Conservation (phyloP, 2,888 invertebrate genomes). For the Lapara coniferarum region DNA sequence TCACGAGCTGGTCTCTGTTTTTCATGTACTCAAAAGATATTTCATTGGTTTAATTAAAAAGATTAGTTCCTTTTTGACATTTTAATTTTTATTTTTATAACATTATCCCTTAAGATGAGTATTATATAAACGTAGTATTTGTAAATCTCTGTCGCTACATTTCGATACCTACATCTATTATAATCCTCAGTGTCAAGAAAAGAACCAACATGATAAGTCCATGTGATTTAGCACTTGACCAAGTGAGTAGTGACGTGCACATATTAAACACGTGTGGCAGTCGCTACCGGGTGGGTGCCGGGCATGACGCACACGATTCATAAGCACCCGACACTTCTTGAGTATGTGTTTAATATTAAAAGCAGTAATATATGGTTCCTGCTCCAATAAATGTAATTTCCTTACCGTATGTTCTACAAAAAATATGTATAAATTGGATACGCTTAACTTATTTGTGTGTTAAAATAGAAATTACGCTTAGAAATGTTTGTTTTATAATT, state of each 20-base stretch:
- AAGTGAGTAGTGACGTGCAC: not conserved
- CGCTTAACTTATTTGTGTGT: constrained; percentile 75
- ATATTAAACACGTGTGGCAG: not conserved
- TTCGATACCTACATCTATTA: constrained; percentile 37
- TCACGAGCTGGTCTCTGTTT: constrained; percentile 80
- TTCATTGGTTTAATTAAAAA: constrained; percentile 53
- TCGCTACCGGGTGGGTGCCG: not conserved
- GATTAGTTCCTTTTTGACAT: constrained; percentile 60
- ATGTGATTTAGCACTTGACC: not conserved
- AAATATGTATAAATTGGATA: constrained; percentile 45
- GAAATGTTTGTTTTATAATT: constrained; percentile 73
- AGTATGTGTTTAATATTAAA: constrained; percentile 23
- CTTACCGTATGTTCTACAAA: constrained; percentile 51
- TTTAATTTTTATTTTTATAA: constrained; percentile 50
- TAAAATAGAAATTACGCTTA: constrained; percentile 80
- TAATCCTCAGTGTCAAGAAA: constrained; percentile 49
- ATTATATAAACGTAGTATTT: constrained; percentile 50
- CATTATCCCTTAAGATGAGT: constrained; percentile 53
- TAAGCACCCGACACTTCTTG: constrained; percentile 4
- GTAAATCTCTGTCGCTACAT: constrained; percentile 40
- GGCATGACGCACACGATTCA: not conserved
- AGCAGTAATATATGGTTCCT: constrained; percentile 19
- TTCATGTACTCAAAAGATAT: constrained; percentile 79
- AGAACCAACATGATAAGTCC: constrained; percentile 46
- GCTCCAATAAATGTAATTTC: constrained; percentile 22